Evolutionary conservation across 2,888 invertebrate genomes (phyloP), one percentile per base, ranked within the genome.

Genomic region (Celastrina argiolus): DNA sequence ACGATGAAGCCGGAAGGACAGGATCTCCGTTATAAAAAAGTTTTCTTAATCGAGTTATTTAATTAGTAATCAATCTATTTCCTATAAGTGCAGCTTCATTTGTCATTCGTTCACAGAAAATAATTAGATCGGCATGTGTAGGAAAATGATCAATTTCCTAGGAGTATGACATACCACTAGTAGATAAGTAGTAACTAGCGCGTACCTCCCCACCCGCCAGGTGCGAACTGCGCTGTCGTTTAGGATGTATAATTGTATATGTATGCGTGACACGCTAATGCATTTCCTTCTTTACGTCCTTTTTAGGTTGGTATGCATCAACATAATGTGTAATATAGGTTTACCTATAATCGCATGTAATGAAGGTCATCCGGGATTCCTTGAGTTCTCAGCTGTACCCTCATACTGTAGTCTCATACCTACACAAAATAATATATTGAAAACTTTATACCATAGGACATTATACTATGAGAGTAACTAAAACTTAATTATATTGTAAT

Each of bases 241-340:
- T 31, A n/a, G 0, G 12, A 51, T 51, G 45, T 26, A 12, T 22
- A 10, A n/a, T 2, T 36, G 36, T 22, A 26, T 51, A 12, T 22
- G 22, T 51, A 26, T 51, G 51, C 51, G 22, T 26, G 10, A 51
- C 51, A 26, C 51, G 51, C 12, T 51, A 51, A 51, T 51, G 26
- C 51, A 14, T 51, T 51, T 51, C 51, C 26, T 51, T 22, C 51
- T 51, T 45, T 51, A 51, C 22, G 22, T 51, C 51, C 51, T 51
- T 51, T 51, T 51, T 51, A 51, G 51, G 51, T 12, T 12, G 51
- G 12, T 51, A 51, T 51, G 14, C 51, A 51, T 22, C 12, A 14
- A 22, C 26, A 22, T 51, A 22, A 10, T 12, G 51, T 51, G 22
- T 51, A 22, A 22, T 26, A 22, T 45, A 12, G 8, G 36, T 36